Percentiles rank a stretch among this genome's conserved stretches.
Conservation (phyloP, 1,140 invertebrate species). For the Lasioglossum albipes region DNA sequence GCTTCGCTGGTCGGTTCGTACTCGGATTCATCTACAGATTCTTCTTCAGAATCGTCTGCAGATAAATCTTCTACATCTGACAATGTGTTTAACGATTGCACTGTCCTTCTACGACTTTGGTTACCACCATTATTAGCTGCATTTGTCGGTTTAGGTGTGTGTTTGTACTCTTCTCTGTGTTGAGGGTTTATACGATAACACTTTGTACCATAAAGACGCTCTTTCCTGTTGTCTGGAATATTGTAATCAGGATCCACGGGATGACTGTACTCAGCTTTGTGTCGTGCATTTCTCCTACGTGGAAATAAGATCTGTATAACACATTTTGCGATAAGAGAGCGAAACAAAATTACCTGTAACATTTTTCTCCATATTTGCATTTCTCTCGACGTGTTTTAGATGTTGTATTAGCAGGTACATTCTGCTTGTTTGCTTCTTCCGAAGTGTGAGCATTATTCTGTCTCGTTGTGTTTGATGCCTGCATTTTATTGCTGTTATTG, state of each 20-base stretch:
- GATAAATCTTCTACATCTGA: slow-evolving; percentile 42
- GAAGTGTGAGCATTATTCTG: background rate
- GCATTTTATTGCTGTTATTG: background rate
- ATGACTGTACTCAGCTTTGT: slow-evolving; percentile 76
- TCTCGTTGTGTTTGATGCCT: background rate
- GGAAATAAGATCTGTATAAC: slow-evolving; percentile 4
- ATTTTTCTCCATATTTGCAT: slow-evolving; percentile 73
- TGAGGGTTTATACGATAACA: slow-evolving; percentile 81
- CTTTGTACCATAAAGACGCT: slow-evolving; percentile 79
- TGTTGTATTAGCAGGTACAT: background rate
- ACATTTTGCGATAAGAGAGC: background rate
- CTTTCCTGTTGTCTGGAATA: slow-evolving; percentile 75
- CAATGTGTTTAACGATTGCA: slow-evolving; percentile 24
- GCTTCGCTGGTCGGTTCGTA: slow-evolving; percentile 66
- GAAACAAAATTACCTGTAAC: slow-evolving; percentile 71
- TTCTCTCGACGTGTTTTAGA: slow-evolving; percentile 52
- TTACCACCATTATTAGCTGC: background rate
- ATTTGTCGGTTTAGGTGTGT: slow-evolving; percentile 60
- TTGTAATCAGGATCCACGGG: slow-evolving; percentile 81
- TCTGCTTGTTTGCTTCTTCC: background rate
- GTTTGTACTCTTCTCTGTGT: slow-evolving; percentile 79
- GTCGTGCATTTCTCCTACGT: slow-evolving; percentile 77
- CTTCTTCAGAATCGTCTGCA: slow-evolving; percentile 58
- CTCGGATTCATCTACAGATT: slow-evolving; percentile 74
- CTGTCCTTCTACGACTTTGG: slow-evolving; percentile 21